Percentiles rank a stretch among this genome's conserved stretches.
phyloP scores from a whole-genome alignment of 2,888 invertebrate genomes.

The Amblyjoppa proteus region DNA sequence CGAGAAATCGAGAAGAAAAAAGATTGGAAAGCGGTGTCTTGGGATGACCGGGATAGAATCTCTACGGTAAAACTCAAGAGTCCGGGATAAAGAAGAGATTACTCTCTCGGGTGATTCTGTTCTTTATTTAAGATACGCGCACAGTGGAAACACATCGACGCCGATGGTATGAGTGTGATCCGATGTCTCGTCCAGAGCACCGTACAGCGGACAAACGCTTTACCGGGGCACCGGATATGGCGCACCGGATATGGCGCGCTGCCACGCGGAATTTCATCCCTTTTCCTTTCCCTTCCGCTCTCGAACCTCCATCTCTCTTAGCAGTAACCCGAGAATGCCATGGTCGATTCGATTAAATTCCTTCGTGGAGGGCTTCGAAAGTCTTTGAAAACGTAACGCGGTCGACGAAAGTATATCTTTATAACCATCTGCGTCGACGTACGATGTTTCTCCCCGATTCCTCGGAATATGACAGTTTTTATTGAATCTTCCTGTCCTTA shows the following conservation, averaged over 20 bases:
- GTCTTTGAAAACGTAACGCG: conserved; percentile 32
- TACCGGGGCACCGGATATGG: not conserved
- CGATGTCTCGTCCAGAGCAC: conserved; percentile 21
- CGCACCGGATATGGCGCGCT: conserved; percentile 14
- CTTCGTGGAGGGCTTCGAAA: not conserved
- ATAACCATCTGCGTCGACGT: not conserved
- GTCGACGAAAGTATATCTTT: conserved; percentile 11
- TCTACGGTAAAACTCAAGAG: conserved; percentile 41
- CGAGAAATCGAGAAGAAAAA: conserved; percentile 16
- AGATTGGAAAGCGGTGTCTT: not conserved
- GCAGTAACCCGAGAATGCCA: conserved; percentile 42
- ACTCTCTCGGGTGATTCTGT: conserved; percentile 58
- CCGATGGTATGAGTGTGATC: conserved; percentile 39
- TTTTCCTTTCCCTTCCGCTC: conserved; percentile 34
- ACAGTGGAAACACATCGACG: conserved; percentile 28
- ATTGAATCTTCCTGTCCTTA: not conserved
- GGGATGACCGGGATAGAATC: conserved; percentile 48
- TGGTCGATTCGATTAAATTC: conserved; percentile 44
- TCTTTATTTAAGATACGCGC: conserved; percentile 55
- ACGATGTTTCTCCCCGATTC: not conserved
- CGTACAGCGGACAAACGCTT: conserved; percentile 4
- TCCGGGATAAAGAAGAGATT: conserved; percentile 61
- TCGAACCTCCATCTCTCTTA: conserved; percentile 18
- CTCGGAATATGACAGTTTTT: not conserved
- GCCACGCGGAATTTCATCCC: conserved; percentile 11